Evolutionary conservation across 2,797 vertebrate species (phyloP).

Genomic region (Rhadinocentrus ornatus): DNA sequence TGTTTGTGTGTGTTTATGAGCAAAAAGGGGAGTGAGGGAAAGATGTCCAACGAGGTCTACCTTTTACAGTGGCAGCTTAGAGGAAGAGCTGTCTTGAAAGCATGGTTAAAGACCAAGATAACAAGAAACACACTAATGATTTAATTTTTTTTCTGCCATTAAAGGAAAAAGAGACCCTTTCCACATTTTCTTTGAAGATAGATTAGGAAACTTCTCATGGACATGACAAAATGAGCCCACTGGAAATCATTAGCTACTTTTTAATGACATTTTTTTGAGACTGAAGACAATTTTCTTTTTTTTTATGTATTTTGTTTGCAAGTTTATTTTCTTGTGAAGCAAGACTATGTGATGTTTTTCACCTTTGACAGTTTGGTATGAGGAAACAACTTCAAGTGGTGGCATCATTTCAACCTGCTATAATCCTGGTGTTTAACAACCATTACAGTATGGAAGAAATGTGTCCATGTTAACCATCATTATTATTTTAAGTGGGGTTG

Average conservation of each 20-base stretch:
- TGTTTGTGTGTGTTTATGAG: conserved; percentile 24
- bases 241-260: conserved; percentile 36
- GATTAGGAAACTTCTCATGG: conserved; percentile 64
- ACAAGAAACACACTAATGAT: conserved; percentile 58
- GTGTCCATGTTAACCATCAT: background rate
- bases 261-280: conserved; percentile 1
- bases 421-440: background rate
- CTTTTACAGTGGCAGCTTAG: conserved; percentile 35
- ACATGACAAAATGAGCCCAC: conserved; percentile 43
- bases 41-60: conserved; percentile 41
- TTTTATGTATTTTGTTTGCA: background rate
- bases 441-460: background rate
- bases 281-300: background rate
- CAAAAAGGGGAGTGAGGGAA: conserved; percentile 8
- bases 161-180: conserved; percentile 59
- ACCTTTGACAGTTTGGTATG: background rate
- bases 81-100: conserved; percentile 50
- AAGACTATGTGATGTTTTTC: background rate
- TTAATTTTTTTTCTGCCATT: conserved; percentile 33
- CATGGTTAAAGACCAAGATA: conserved; percentile 29
- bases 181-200: conserved; percentile 68
- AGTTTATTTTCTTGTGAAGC: background rate
- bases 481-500: background rate
- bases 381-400: no score
- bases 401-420: no score